phyloP scores from a whole-genome alignment of 2,888 invertebrate species.

The Pycnomerus fuliginosus region DNA sequence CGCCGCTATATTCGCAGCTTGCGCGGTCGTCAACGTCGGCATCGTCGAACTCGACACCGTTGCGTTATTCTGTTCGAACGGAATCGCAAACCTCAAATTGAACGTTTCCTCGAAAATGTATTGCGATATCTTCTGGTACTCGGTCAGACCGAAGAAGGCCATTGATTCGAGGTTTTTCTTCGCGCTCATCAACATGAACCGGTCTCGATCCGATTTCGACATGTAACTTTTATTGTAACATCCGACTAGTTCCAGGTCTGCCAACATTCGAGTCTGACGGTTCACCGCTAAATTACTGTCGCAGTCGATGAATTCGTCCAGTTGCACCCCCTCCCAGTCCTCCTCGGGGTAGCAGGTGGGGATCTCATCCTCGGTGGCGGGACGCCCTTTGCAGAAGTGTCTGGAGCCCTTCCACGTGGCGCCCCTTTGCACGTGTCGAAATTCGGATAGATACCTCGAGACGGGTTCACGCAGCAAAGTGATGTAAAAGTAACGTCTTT shows the following conservation, averaged over 20 bases:
- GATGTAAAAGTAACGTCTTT: constrained; percentile 86
- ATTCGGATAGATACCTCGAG: constrained; percentile 91
- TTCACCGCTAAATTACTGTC: constrained; percentile 93
- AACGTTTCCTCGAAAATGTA: constrained; percentile 95
- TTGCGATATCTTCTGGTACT: constrained; percentile 88
- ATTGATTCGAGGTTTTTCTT: constrained; percentile 92
- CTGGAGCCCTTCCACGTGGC: constrained; percentile 91
- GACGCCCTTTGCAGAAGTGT: constrained; percentile 72
- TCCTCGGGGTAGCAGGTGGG: constrained; percentile 77
- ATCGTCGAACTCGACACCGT: constrained; percentile 84
- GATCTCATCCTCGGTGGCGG: constrained; percentile 78
- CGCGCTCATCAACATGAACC: constrained; percentile 90
- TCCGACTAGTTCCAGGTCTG: constrained; percentile 90
- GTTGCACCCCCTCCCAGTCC: constrained; percentile 84
- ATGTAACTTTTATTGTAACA: constrained; percentile 89
- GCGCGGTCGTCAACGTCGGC: constrained; percentile 71
- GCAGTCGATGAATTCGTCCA: constrained; percentile 90
- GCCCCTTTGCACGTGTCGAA: constrained; percentile 93
- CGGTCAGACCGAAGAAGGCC: constrained; percentile 97
- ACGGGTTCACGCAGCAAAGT: constrained; percentile 94
- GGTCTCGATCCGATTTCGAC: constrained; percentile 72
- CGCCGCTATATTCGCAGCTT: constrained; percentile 72
- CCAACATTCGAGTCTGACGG: constrained; percentile 96
- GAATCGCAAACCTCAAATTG: constrained; percentile 83
- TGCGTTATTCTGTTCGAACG: constrained; percentile 90